Evolutionary conservation across 2,113 vertebrate species (phyloP), one percentile per base, ranked within the genome.

Genomic region (Eidolon helvum): DNA sequence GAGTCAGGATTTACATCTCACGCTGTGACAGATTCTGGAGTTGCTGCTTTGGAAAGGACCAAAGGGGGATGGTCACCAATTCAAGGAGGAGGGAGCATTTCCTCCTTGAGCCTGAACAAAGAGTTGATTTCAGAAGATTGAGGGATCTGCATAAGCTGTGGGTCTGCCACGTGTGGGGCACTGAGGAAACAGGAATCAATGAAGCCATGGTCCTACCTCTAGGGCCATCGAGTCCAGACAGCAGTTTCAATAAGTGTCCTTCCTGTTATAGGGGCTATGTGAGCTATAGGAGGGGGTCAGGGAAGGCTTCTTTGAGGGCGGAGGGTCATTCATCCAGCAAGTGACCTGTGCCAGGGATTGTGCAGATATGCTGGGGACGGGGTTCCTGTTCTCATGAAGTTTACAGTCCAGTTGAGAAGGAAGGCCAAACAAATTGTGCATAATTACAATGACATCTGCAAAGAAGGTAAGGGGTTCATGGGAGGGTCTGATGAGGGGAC

Each of bases 121-220:
- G 26, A 48, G 75, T 24, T 18, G 74, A 38, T 35, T 21, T 45
- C 74, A 69, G 33, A 33, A 65, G 55, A 24, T 0, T 16, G 15
- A 69, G 12, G 30, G n/a, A 2, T 6, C 33, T 0, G 38, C 43
- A 26, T n/a, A 8, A 15, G 50, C 22, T 3, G 38, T 3, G 19
- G 43, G 45, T 40, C 50, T 8, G 4, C 3, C 4, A 7, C 1
- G 6, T 4, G 0, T 30, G 5, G 0, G 40, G 43, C 43, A 3
- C 11, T 0, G 21, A 48, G 61, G 30, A 48, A 16, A 16, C 19
- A 8, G 7, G 28, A 63, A 24, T 63, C 10, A 8, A 14, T 10
- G 10, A 30, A 40, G 7, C 38, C 40, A 5, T 14, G 5, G 61
- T n/a, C 30, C 80, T 4, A 2, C 26, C 24, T n/a, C 30, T 21